Conservation (phyloP, 2,888 invertebrate genomes). For the Agrotis puta region DNA sequence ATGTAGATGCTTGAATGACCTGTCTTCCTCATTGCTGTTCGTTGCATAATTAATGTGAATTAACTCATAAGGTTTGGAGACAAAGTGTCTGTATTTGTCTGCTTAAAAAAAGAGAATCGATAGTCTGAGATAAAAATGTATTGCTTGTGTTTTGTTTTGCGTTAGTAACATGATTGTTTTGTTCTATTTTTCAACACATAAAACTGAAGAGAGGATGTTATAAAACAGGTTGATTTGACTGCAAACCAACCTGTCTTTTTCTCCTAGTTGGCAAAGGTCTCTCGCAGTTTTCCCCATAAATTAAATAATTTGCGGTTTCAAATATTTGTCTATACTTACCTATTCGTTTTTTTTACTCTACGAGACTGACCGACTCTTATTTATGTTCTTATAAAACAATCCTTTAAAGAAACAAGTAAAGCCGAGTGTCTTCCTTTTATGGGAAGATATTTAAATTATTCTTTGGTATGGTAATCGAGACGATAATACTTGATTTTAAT, state of each 20-base stretch:
- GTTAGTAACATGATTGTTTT: no score
- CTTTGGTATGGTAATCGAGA: slow-evolving; percentile 12
- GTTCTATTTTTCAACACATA: neutral
- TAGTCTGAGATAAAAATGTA: neutral
- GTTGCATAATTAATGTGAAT: slow-evolving; percentile 45
- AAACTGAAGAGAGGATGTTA: neutral
- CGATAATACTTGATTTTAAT: slow-evolving; percentile 34
- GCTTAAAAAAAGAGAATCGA: neutral
- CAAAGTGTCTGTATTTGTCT: slow-evolving; percentile 18
- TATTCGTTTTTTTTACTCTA: no score
- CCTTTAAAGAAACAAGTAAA: neutral
- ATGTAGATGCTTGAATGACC: slow-evolving; percentile 45
- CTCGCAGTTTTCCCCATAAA: no score
- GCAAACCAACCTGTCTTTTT: neutral
- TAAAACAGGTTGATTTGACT: no score
- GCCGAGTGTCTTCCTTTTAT: slow-evolving; percentile 18
- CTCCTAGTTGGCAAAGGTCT: no score
- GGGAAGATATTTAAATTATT: slow-evolving; percentile 21
- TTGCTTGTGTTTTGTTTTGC: neutral
- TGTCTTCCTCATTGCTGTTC: slow-evolving; percentile 56
- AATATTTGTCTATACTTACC: no score
- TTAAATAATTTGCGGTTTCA: no score
- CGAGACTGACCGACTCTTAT: no score
- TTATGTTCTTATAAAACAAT: no score
- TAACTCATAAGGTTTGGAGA: slow-evolving; percentile 22